Conservation (phyloP, 2,797 vertebrate species). For the Menidia menidia region DNA sequence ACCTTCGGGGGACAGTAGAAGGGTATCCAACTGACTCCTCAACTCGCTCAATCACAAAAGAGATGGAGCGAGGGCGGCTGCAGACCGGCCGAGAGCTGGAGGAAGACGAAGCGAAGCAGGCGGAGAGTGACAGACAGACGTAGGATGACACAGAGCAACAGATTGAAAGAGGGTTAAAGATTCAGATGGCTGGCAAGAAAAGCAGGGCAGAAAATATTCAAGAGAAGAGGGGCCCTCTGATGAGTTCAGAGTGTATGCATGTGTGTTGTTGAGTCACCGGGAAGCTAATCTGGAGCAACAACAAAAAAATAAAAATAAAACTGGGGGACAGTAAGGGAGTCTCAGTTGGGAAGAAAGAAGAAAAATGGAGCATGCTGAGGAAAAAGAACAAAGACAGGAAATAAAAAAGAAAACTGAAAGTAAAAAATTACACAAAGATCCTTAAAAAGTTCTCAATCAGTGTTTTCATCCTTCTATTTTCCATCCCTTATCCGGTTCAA, state of each 20-base stretch:
- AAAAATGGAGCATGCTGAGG: not conserved
- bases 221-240: conserved; percentile 16
- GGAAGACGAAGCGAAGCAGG: conserved; percentile 59
- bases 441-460: not conserved
- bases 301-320: not conserved
- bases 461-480: conserved; percentile 1
- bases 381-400: not conserved
- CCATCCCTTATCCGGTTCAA: conserved; percentile 1
- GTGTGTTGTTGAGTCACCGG: conserved; percentile 21
- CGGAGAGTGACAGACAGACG: conserved; percentile 52
- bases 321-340: not conserved
- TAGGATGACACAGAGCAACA: conserved; percentile 57
- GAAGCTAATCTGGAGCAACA: not conserved
- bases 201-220: conserved; percentile 40
- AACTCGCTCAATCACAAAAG: conserved; percentile 66
- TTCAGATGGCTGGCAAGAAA: conserved; percentile 51
- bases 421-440: not conserved
- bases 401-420: not conserved
- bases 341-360: no score
- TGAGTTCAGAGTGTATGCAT: conserved; percentile 22
- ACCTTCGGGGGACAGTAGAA: conserved; percentile 67
- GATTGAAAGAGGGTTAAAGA: conserved; percentile 72
- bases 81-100: conserved; percentile 49
- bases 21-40: conserved; percentile 70
- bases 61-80: conserved; percentile 61